phyloP scores from a whole-genome alignment of 2,113 vertebrate species.

The Lipophrys pholis region DNA sequence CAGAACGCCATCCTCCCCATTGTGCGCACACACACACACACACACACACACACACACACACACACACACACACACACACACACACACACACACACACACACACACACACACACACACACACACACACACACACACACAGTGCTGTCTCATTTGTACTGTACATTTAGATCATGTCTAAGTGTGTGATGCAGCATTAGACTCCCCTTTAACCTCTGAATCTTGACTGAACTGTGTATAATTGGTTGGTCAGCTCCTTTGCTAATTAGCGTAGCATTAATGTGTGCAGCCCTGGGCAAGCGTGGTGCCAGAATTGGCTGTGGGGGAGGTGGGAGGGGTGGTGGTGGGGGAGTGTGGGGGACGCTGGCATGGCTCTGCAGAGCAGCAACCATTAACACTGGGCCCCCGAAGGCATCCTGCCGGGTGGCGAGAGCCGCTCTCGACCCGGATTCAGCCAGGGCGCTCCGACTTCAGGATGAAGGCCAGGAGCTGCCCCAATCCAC shows the following conservation, averaged over 20 bases:
- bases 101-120: neutral
- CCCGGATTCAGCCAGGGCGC: constrained; percentile 39
- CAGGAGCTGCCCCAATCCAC: constrained; percentile 48
- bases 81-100: neutral
- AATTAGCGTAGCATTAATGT: constrained; percentile 82
- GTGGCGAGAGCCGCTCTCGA: constrained; percentile 59
- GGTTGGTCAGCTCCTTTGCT: constrained; percentile 81
- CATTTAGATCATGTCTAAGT: constrained; percentile 43
- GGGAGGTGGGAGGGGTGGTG: constrained; percentile 3
- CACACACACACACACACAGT: neutral
- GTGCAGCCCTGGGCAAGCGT: constrained; percentile 62
- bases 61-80: constrained; percentile 3
- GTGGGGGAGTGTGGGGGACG: constrained; percentile 24
- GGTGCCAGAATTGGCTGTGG: constrained; percentile 32
- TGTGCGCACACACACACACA: neutral
- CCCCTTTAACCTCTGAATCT: constrained; percentile 76
- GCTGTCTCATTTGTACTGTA: constrained; percentile 46
- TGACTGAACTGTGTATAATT: constrained; percentile 84
- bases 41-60: neutral
- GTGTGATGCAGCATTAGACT: constrained; percentile 56
- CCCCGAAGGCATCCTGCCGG: constrained; percentile 62
- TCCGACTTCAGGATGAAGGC: constrained; percentile 26
- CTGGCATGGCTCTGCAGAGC: constrained; percentile 59
- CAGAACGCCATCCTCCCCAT: constrained; percentile 13
- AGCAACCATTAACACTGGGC: constrained; percentile 68